phyloP scores from a whole-genome alignment of 2,113 vertebrate species.

The Eublepharis macularius region DNA sequence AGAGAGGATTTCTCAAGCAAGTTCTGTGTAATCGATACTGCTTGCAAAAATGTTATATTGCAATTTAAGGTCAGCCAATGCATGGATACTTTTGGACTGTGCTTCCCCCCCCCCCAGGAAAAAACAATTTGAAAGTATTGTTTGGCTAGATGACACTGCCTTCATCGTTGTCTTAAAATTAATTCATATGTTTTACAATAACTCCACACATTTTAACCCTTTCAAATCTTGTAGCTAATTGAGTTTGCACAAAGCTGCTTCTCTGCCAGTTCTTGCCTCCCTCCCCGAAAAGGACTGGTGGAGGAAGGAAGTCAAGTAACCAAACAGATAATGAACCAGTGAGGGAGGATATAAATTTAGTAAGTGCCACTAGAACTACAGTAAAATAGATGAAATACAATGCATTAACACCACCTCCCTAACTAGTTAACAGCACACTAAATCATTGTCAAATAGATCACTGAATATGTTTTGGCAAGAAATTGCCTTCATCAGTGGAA shows the following conservation, averaged over 20 bases:
- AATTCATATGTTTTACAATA: background rate
- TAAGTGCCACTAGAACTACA: too few species aligned
- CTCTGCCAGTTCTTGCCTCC: background rate
- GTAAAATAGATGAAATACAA: too few species aligned
- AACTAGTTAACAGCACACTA: too few species aligned
- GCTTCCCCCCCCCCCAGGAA: rapidly evolving
- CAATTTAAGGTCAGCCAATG: background rate
- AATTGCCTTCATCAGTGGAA: too few species aligned
- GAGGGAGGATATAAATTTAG: too few species aligned
- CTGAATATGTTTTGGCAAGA: too few species aligned
- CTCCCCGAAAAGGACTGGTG: background rate
- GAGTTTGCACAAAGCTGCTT: background rate
- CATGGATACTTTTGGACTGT: background rate
- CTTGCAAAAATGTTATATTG: background rate
- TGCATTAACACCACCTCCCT: too few species aligned
- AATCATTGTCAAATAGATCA: too few species aligned
- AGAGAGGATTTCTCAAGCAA: background rate
- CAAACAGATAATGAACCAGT: too few species aligned
- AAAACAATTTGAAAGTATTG: background rate
- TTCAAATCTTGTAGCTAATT: background rate
- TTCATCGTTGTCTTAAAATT: background rate
- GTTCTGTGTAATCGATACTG: background rate
- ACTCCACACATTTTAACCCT: too few species aligned
- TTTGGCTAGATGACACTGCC: background rate
- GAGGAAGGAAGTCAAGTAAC: background rate